Conservation (phyloP, 2,888 invertebrate genomes). For the Caenorhabditis sp. region DNA sequence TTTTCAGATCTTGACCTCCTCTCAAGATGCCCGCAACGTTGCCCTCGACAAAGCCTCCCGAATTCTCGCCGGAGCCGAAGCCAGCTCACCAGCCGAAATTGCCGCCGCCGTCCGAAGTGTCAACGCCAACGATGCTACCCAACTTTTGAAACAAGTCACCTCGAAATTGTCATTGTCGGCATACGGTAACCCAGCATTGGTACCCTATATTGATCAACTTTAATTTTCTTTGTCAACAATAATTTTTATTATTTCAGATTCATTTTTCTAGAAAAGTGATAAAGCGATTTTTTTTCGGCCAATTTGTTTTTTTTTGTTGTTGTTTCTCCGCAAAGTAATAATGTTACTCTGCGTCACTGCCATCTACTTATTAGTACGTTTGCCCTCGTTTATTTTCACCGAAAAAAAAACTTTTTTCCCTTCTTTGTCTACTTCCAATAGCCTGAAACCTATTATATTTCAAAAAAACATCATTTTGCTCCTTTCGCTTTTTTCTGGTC, state of each 20-base stretch:
- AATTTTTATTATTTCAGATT: neutral
- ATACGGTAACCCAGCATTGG: conserved; percentile 55
- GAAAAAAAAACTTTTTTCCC: neutral
- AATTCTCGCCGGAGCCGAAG: conserved; percentile 53
- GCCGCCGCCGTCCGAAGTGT: conserved; percentile 53
- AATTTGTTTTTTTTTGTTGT: too few species aligned
- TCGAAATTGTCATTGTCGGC: conserved; percentile 62
- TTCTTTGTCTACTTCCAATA: neutral
- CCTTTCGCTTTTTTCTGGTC: too few species aligned
- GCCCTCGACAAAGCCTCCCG: conserved; percentile 59
- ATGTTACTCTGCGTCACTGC: too few species aligned
- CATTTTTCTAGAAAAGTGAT: too few species aligned
- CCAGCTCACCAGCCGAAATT: conserved; percentile 56
- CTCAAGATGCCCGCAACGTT: conserved; percentile 36
- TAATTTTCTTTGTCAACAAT: conserved; percentile 14
- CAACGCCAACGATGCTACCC: conserved; percentile 59
- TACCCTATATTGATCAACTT: conserved; percentile 66
- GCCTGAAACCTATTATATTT: neutral
- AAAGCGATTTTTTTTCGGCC: too few species aligned
- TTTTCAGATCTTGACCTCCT: conserved; percentile 35
- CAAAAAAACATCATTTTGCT: neutral
- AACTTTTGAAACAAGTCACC: conserved; percentile 58
- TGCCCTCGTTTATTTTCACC: neutral
- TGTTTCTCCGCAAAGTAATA: too few species aligned
- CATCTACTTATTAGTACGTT: too few species aligned